Evolutionary conservation across 2,113 vertebrate species (phyloP), one percentile per base, ranked within the genome.

Genomic region (Amazona vittata): DNA sequence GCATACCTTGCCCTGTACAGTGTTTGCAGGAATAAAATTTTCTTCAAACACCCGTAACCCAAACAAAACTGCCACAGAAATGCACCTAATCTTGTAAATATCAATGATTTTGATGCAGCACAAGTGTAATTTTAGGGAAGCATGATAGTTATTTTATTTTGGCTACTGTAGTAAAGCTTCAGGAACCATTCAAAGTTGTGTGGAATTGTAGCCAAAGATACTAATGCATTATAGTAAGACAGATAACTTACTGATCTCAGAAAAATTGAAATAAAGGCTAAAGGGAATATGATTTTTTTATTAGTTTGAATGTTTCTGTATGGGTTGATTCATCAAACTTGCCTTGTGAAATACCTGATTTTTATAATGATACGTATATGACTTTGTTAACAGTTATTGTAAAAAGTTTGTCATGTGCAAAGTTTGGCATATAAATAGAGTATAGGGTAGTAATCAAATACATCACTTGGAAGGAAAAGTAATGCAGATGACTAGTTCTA

Each of bases 331-430:
- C 21, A 29, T 10, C 60, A 33, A 62, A 18, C 10, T 74, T 83
- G 13, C 4, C 16, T 80, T 60, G 11, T 68, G 12, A 62, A 69
- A 44, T 21, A 35, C 11, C 75, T 93, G 10, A 1, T 37, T 31
- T 84, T 87, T 76, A 14, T 85, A 55, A 18, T 22, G 9, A 18
- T 20, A 11, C 0, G 0, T 41, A 4, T 1, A 3, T 71, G 39
- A 83, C 33, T 76, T 65, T 18, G 33, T 59, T 59, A 59, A 35
- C 6, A 9, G 33, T 59, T 59, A 10, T 10, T 59, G 8, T 55
- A 26, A 50, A 49, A 60, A 84, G 15, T 50, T 62, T 11, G 47
- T 11, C 8, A 11, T 31, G 15, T 67, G 37, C 37, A 49, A 60
- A 84, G 15, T 50, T 62, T 11, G 47, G 12, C 8, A 11, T 31